These are phyloP conservation scores for Cyanoderma ruficeps DNA, from an alignment of 2,113 vertebrate species.

Conservation along the genomic window DNA sequence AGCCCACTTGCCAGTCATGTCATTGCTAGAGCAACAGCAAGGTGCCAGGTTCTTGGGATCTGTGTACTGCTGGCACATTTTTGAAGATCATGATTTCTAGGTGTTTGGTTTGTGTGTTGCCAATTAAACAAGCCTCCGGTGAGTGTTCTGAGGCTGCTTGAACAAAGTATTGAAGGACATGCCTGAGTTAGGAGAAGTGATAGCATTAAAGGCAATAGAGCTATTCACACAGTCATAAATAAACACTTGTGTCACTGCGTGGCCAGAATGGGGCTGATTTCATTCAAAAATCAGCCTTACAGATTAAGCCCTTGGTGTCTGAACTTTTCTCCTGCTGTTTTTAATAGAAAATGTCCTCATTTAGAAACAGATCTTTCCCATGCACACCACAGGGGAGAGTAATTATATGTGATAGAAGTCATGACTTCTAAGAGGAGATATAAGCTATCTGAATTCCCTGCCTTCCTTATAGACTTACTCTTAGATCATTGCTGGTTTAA, in stretches of 20 bases:
- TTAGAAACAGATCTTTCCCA: conserved; percentile 11
- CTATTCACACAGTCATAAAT: not conserved
- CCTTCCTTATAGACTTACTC: not conserved
- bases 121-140: not conserved
- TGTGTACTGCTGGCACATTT: not conserved
- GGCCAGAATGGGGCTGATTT: not conserved
- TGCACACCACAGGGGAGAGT: not conserved
- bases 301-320: not conserved
- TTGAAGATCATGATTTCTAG: not conserved
- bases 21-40: not conserved
- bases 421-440: conserved; percentile 34
- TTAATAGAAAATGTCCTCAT: conserved; percentile 34
- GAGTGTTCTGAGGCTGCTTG: not conserved
- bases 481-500: conserved; percentile 29
- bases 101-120: not conserved
- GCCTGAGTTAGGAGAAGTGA: not conserved
- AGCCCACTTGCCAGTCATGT: not conserved
- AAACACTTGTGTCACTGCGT: not conserved
- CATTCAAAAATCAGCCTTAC: not conserved
- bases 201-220: not conserved
- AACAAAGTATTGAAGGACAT: not conserved
- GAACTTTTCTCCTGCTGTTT: conserved; percentile 35
- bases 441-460: not conserved
- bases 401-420: conserved; percentile 41
- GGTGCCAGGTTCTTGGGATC: not conserved